Evolutionary conservation across 2,888 invertebrate genomes (phyloP).

Genomic region (Drosophila prolongata): DNA sequence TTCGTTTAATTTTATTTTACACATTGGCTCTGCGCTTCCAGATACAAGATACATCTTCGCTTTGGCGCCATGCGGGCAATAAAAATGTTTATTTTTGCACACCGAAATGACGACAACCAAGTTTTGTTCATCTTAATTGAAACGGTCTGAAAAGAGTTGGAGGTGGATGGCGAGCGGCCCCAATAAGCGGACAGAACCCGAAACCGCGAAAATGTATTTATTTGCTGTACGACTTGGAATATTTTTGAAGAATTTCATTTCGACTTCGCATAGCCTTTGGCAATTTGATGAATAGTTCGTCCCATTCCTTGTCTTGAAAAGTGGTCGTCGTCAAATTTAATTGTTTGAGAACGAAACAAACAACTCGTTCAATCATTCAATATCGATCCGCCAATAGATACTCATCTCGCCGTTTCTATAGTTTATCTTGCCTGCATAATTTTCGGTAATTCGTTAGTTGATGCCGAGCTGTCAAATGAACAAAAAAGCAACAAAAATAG

Average conservation of each 20-base stretch:
- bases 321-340: slow-evolving; percentile 59
- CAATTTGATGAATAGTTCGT: slow-evolving; percentile 44
- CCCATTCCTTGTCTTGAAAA: slow-evolving; percentile 17
- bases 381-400: slow-evolving; percentile 43
- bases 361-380: slow-evolving; percentile 60
- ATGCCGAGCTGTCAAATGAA: slow-evolving; percentile 63
- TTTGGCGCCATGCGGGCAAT: slow-evolving; percentile 71
- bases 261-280: slow-evolving; percentile 32
- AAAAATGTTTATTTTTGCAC: slow-evolving; percentile 73
- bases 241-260: slow-evolving; percentile 49
- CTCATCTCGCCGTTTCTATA: slow-evolving; percentile 4
- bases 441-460: slow-evolving; percentile 45
- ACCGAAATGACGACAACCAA: slow-evolving; percentile 55
- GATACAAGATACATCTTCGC: slow-evolving; percentile 49
- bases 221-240: slow-evolving; percentile 12
- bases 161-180: slow-evolving; percentile 12
- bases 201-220: slow-evolving; percentile 17
- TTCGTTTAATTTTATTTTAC: slow-evolving; percentile 31
- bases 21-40: slow-evolving; percentile 29
- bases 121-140: slow-evolving; percentile 58
- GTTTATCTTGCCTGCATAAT: slow-evolving; percentile 52
- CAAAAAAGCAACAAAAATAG: slow-evolving; percentile 50
- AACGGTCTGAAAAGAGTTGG: slow-evolving; percentile 43
- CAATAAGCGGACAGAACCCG: slow-evolving; percentile 23
- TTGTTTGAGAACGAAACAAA: slow-evolving; percentile 47